phyloP scores from a whole-genome alignment of 1,140 invertebrate species.

The Luehdorfia chinensis region DNA sequence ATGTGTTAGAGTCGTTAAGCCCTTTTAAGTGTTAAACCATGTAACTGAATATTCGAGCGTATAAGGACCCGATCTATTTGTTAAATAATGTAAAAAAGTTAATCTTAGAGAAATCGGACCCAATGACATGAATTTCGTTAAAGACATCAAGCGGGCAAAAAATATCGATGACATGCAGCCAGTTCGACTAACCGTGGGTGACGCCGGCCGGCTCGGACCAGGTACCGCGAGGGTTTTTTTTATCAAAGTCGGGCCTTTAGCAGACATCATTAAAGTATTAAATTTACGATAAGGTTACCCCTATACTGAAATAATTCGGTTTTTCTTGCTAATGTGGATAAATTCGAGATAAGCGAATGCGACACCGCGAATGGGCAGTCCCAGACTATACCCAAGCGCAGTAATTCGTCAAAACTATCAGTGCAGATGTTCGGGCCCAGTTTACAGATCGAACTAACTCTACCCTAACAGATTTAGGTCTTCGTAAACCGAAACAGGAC shows the following conservation, averaged over 20 bases:
- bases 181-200: slow-evolving; percentile 41
- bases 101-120: slow-evolving; percentile 71
- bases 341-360: slow-evolving; percentile 12
- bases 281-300: slow-evolving; percentile 54
- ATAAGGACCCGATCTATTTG: slow-evolving; percentile 71
- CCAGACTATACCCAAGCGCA: no score
- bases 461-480: no score
- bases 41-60: slow-evolving; percentile 74
- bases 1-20: slow-evolving; percentile 75
- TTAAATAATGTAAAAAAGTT: slow-evolving; percentile 70
- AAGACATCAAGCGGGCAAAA: slow-evolving; percentile 65
- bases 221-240: slow-evolving; percentile 51
- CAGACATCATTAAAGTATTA: slow-evolving; percentile 65
- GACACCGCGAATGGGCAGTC: slow-evolving; percentile 2
- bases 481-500: no score
- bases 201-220: slow-evolving; percentile 35
- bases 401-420: no score
- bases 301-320: slow-evolving; percentile 34
- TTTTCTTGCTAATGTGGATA: slow-evolving; percentile 30
- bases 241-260: slow-evolving; percentile 45
- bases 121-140: slow-evolving; percentile 72
- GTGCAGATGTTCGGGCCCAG: no score
- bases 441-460: no score
- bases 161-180: slow-evolving; percentile 56
- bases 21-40: slow-evolving; percentile 77